These are phyloP conservation scores for Fregetta grallaria DNA, from an alignment of 2,113 vertebrate genomes.

Conservation along the genomic window DNA sequence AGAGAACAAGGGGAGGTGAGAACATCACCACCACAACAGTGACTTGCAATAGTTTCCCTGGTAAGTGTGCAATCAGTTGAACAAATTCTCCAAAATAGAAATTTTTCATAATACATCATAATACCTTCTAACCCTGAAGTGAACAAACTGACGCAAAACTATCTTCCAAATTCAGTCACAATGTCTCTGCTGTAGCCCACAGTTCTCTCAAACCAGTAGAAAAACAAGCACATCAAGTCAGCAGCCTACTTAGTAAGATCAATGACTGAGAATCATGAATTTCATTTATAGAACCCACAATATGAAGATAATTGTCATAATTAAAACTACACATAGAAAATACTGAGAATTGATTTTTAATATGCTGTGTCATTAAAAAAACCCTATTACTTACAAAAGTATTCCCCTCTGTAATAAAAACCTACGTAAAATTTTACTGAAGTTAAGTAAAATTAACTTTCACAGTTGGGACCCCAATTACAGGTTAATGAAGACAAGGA, in stretches of 20 bases:
- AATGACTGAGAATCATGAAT: background rate
- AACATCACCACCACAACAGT: background rate
- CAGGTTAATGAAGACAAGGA: background rate
- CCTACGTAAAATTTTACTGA: background rate
- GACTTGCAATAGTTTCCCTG: background rate
- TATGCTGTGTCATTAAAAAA: background rate
- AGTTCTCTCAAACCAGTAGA: background rate
- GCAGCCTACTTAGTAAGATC: background rate
- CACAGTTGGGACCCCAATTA: background rate
- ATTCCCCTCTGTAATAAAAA: background rate
- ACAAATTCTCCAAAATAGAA: background rate
- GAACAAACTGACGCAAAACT: background rate
- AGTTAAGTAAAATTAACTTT: background rate
- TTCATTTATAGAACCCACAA: background rate
- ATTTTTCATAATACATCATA: background rate
- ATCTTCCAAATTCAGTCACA: background rate
- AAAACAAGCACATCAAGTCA: background rate
- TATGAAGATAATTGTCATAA: background rate
- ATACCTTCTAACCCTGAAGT: background rate
- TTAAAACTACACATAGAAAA: background rate
- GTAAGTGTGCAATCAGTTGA: background rate
- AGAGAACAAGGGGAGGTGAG: background rate
- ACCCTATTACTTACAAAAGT: background rate
- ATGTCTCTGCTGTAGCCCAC: background rate
- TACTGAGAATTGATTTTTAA: background rate